Percentiles rank a stretch among this genome's conserved stretches.
phyloP scores from a whole-genome alignment of 2,888 invertebrate genomes.

The Zeuzera pyrina region DNA sequence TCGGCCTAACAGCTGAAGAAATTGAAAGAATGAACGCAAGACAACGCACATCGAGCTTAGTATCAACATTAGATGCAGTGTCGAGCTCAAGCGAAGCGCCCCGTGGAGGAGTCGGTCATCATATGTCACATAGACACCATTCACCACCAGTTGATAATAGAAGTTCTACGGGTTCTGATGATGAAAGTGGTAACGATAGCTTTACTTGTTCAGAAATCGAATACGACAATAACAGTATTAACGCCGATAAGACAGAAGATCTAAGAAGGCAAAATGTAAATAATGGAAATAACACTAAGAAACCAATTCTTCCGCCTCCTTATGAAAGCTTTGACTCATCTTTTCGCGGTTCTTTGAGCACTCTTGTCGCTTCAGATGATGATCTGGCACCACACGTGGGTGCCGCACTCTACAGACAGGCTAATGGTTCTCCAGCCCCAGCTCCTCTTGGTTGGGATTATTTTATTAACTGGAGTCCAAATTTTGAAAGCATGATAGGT shows the following conservation, averaged over 20 bases:
- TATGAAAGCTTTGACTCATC: conserved; percentile 96
- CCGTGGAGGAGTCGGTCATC: conserved; percentile 77
- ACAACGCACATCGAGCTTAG: conserved; percentile 90
- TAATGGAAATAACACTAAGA: conserved; percentile 69
- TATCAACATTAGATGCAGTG: conserved; percentile 94
- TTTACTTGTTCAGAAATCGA: conserved; percentile 99
- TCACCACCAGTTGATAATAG: conserved; percentile 82
- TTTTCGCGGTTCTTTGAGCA: conserved; percentile 93
- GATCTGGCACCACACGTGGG: conserved; percentile 88
- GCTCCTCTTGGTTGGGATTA: conserved; percentile 95
- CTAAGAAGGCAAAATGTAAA: conserved; percentile 72
- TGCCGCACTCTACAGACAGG: conserved; percentile 83
- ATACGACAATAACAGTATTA: conserved; percentile 91
- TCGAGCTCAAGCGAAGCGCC: conserved; percentile 90
- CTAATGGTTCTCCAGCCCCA: conserved; percentile 83
- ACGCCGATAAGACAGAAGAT: conserved; percentile 82
- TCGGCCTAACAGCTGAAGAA: conserved; percentile 94
- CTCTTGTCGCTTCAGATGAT: conserved; percentile 94
- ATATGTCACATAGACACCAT: conserved; percentile 80
- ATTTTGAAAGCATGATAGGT: conserved; percentile 95
- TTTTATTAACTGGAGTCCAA: conserved; percentile 95
- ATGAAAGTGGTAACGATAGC: conserved; percentile 96
- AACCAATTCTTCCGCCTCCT: conserved; percentile 82
- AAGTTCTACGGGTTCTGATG: conserved; percentile 85
- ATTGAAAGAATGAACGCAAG: conserved; percentile 91